Evolutionary conservation across 1,140 invertebrate species (phyloP), one percentile per base, ranked within the genome.

Genomic region (Harpegnathos saltator): DNA sequence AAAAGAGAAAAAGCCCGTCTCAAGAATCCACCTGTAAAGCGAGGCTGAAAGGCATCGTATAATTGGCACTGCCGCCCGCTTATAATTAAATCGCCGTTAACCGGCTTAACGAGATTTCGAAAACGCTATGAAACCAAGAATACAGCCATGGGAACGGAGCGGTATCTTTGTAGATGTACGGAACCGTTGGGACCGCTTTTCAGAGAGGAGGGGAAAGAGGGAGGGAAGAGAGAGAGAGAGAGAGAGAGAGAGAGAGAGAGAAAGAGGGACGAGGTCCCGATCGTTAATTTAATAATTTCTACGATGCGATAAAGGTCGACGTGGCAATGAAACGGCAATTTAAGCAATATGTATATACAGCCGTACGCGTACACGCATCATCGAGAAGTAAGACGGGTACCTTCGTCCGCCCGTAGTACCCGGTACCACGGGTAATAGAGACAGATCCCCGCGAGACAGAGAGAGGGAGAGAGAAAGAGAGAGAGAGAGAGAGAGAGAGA

Each of bases 231-330:
- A 44, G 38, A 44, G 7, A 44, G 38, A 44, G 7, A 65, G 82
- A 75, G 61, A 58, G 44, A 63, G 52, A 61, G 65, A 69, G 22
- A 54, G 19, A 19, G 54, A 68, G 26, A 11, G 54, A 73, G 15
- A 19, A 26, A 5, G n/a, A 44, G 24, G 44, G 33, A 50, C 17
- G 63, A 48, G 52, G 81, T 71, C 29, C 71, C 74, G 38, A 73
- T 75, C 84, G 84, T 88, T 90, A 85, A 92, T 91, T 90, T 90
- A 91, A 91, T 91, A 89, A 92, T 91, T 92, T 91, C 89, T 89
- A 85, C 84, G 75, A 81, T 84, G 82, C 87, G 88, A 91, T 92
- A 91, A 85, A 92, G 86, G 72, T 89, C 84, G 84, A 82, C 88
- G 86, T 72, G 87, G 83, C 80, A 86, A 89, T 89, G 89, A 90